A percentile compares a stretch with the other conserved stretches of the same genome.
These are phyloP conservation scores for Micrastur ruficollis DNA, from an alignment of 2,797 vertebrate genomes.

Conservation along the genomic window DNA sequence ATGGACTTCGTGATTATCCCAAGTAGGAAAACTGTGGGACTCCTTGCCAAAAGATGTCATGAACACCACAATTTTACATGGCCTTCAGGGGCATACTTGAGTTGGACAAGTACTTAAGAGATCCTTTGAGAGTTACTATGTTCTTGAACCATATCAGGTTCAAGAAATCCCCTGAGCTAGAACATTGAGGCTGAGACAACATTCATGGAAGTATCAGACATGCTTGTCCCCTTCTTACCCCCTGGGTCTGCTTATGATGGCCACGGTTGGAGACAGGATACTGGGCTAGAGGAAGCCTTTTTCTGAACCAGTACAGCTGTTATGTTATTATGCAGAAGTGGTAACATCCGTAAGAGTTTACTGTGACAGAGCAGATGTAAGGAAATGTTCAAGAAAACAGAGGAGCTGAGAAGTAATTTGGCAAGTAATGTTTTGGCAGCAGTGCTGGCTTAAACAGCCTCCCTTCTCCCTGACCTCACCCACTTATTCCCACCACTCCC, in stretches of 20 bases:
- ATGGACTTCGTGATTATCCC: neutral
- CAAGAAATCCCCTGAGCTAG: neutral
- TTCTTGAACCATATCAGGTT: neutral
- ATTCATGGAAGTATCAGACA: neutral
- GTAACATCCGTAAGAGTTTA: conserved; percentile 9
- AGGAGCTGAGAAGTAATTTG: conserved; percentile 36
- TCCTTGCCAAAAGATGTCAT: neutral
- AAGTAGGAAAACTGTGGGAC: neutral
- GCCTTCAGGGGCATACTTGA: neutral
- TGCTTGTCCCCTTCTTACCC: neutral
- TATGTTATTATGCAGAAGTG: neutral
- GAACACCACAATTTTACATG: neutral
- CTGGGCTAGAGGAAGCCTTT: neutral
- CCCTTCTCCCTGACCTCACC: conserved; percentile 39
- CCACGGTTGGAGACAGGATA: conserved; percentile 25
- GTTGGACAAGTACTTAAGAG: neutral
- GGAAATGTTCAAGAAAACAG: conserved; percentile 42
- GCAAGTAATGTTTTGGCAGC: conserved; percentile 31
- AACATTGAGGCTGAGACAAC: neutral
- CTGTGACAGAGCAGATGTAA: conserved; percentile 42
- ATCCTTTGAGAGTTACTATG: neutral
- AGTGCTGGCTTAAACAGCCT: neutral
- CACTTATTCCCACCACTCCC: conserved; percentile 49
- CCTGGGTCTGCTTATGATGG: neutral
- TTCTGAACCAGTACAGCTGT: conserved; percentile 22